phyloP scores from a whole-genome alignment of 92 coral and sea anemone species.

The Bergia puertoricense region DNA sequence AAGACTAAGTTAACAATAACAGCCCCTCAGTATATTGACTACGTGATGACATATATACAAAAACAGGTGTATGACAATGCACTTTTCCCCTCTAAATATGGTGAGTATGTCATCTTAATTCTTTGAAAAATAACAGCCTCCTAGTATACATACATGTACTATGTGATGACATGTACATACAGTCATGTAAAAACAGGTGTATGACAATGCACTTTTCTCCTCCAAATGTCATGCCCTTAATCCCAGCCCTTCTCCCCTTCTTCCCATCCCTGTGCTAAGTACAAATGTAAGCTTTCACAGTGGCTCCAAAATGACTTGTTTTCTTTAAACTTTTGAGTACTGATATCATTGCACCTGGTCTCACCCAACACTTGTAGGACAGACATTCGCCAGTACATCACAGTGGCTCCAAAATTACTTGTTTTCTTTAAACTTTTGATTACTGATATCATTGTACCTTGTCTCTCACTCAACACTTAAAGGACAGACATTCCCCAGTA shows the following conservation, averaged over 20 bases:
- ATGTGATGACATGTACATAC: constrained; percentile 64
- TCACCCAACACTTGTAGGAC: constrained; percentile 50
- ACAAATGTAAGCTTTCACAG: no score
- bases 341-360: not conserved
- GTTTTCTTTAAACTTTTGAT: not conserved
- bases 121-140: no score
- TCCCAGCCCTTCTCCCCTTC: no score
- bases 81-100: constrained; percentile 95
- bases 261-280: no score
- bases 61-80: constrained; percentile 92
- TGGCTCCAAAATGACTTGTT: no score
- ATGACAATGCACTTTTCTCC: constrained; percentile 91
- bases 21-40: constrained; percentile 97
- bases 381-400: constrained; percentile 79
- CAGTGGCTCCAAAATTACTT: no score
- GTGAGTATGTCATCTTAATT: constrained; percentile 53
- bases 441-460: not conserved
- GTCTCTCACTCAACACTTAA: not conserved
- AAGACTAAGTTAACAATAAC: constrained; percentile 82
- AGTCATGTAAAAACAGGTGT: constrained; percentile 72
- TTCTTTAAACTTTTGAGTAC: not conserved
- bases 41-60: constrained; percentile 90
- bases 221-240: constrained; percentile 80
- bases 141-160: not conserved
- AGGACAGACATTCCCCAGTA: constrained; percentile 89